Base-by-base conservation (phyloP, 2,113 vertebrate genomes). In the Periophthalmus modestus region DNA sequence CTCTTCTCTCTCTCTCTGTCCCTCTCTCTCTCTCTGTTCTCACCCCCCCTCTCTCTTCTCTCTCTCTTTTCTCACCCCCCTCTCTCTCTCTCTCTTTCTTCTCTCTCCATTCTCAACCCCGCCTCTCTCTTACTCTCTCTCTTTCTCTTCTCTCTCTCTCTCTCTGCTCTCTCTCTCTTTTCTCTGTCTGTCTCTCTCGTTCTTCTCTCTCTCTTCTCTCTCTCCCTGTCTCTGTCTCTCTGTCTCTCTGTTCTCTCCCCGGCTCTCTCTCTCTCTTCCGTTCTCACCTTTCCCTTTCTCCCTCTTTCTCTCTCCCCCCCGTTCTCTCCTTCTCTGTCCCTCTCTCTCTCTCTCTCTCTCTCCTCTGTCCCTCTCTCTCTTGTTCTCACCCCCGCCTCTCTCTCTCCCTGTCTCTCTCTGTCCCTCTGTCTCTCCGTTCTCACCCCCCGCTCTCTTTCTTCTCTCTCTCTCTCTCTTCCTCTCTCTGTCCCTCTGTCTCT, bases 181-280 rank as follows among this genome's bases (percentile, higher is more conserved):
- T 82, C 75, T 4, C 77, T 43, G 70, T 78, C 81, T 75, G 74
- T n/a, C 47, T 50, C 47, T 50, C 47, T 6, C 13, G 2, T 16
- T n/a, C n/a, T n/a, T n/a, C 3, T 50, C 47, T 50, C 47, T 16
- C 14, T 4, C 4, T 16, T 15, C 15, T 4, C 2, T 2, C 13
- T 3, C 4, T 4, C 47, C 1, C 47, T n/a, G n/a, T 50, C 14
- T 4, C 13, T 14, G 1, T 15, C 13, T 16, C 47, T 50, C 47
- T 16, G 13, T 50, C 47, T 16, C 9, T 10, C 13, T 47, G 2
- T 74, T 19, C 50, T 18, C 48, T 50, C 13, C 2, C 15, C 5
- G 3, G 73, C 43, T 70, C 75, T 78, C 77, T 77, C 77, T 82
- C 84, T 74, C 58, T 77, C 78, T 82, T 74, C 77, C 43, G 70